Percentiles rank a stretch among this genome's conserved stretches.
phyloP scores from a whole-genome alignment of 1,140 invertebrate genomes.

The Cylas formicarius region DNA sequence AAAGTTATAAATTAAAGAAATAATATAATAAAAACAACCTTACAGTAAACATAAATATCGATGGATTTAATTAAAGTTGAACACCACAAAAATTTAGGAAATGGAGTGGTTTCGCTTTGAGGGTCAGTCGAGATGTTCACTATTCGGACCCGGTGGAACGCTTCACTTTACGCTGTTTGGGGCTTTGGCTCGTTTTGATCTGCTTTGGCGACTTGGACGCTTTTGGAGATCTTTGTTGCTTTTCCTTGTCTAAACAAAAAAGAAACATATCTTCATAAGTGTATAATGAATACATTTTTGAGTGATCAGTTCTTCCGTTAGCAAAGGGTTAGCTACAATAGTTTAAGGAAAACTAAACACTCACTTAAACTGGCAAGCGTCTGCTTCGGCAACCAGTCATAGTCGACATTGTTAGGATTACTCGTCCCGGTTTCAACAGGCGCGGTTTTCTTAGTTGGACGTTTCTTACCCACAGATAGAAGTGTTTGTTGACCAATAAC shows the following conservation, averaged over 20 bases:
- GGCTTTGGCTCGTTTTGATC: constrained; percentile 55
- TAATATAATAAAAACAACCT: too few relatives aligned
- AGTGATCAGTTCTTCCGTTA: too few relatives aligned
- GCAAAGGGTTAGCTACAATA: too few relatives aligned
- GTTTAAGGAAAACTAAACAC: constrained; percentile 46
- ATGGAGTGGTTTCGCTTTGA: too few relatives aligned
- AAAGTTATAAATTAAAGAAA: too few relatives aligned
- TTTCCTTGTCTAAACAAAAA: constrained; percentile 40
- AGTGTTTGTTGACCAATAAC: constrained; percentile 88
- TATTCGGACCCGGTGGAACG: constrained; percentile 58
- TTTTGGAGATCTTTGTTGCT: constrained; percentile 48
- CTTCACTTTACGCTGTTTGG: constrained; percentile 65
- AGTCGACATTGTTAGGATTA: constrained; percentile 91
- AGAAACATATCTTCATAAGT: too few relatives aligned
- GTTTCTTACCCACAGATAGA: constrained; percentile 65
- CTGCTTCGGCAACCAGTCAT: constrained; percentile 94
- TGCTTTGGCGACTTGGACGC: constrained; percentile 33
- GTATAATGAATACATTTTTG: too few relatives aligned
- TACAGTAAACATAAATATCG: too few relatives aligned
- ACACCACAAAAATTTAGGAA: too few relatives aligned
- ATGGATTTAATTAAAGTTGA: too few relatives aligned
- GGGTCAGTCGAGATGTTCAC: too few relatives aligned
- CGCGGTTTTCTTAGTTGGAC: constrained; percentile 51
- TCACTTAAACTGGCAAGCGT: constrained; percentile 75
- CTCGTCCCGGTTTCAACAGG: constrained; percentile 71